Evolutionary conservation across 1,140 invertebrate genomes (phyloP).

Genomic region (Psilanteris sp.): DNA sequence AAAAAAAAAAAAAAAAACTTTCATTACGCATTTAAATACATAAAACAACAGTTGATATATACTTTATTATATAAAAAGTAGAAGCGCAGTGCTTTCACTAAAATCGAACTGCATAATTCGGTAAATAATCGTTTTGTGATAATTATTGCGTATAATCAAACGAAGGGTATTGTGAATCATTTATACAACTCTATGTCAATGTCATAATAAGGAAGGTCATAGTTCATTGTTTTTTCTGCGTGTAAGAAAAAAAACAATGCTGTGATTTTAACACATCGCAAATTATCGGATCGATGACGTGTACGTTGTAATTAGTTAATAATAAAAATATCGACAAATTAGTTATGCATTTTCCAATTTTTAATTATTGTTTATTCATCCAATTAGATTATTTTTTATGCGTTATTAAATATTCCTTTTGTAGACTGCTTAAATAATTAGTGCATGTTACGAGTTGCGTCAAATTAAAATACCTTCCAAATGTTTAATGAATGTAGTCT

Average conservation of each 20-base stretch:
- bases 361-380: conserved; percentile 18
- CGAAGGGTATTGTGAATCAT: conserved; percentile 42
- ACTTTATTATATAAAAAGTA: too few species aligned
- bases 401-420: too few species aligned
- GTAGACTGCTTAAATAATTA: too few species aligned
- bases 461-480: too few species aligned
- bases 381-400: too few species aligned
- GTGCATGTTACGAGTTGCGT: too few species aligned
- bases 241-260: conserved; percentile 11
- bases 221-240: conserved; percentile 18
- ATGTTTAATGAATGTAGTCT: too few species aligned
- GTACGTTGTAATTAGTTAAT: conserved; percentile 26
- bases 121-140: conserved; percentile 35
- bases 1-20: too few species aligned
- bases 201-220: conserved; percentile 33
- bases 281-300: conserved; percentile 28
- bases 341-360: conserved; percentile 13
- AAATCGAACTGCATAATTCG: conserved; percentile 17
- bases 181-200: conserved; percentile 56
- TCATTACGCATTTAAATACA: too few species aligned
- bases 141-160: conserved; percentile 46
- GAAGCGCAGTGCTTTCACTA: too few species aligned
- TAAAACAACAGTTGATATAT: too few species aligned
- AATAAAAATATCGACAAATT: conserved; percentile 31
- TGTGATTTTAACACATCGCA: conserved; percentile 11